Conservation (phyloP, 1,140 invertebrate species). For the Gryon sp. region DNA sequence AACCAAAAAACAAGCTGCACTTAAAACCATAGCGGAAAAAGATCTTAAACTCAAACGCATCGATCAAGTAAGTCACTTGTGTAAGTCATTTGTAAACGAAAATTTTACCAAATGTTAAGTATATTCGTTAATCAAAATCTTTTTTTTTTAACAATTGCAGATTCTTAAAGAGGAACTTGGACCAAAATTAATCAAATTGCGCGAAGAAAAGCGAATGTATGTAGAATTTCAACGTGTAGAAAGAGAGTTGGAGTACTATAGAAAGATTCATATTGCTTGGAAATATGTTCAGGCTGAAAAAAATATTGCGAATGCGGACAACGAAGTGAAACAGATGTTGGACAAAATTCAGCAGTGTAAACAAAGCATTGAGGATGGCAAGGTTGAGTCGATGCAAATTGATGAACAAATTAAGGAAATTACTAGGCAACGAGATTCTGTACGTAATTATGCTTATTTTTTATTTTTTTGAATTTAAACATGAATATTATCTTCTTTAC, state of each 20-base stretch:
- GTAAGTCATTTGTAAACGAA: background rate
- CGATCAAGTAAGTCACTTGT: conserved; percentile 85
- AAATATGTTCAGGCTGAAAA: conserved; percentile 83
- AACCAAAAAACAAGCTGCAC: conserved; percentile 92
- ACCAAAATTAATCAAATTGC: conserved; percentile 92
- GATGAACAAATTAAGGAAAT: conserved; percentile 80
- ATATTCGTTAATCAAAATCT: no score
- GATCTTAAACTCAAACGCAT: conserved; percentile 94
- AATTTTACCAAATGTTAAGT: background rate
- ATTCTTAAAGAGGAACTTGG: conserved; percentile 92
- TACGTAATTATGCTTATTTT: no score
- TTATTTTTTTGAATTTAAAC: no score
- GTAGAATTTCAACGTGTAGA: conserved; percentile 93
- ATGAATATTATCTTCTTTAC: no score
- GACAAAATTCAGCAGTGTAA: conserved; percentile 80
- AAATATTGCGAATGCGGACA: conserved; percentile 80
- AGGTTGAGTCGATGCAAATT: conserved; percentile 80
- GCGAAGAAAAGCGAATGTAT: conserved; percentile 91
- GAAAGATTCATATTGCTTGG: conserved; percentile 88
- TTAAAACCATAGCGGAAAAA: conserved; percentile 96
- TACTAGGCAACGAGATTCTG: conserved; percentile 80
- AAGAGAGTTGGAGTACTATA: conserved; percentile 92
- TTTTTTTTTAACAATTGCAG: no score
- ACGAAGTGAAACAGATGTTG: conserved; percentile 80
- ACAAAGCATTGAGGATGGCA: conserved; percentile 80